Conservation (phyloP, 2,797 vertebrate species). For the Urosaurus nigricauda region DNA sequence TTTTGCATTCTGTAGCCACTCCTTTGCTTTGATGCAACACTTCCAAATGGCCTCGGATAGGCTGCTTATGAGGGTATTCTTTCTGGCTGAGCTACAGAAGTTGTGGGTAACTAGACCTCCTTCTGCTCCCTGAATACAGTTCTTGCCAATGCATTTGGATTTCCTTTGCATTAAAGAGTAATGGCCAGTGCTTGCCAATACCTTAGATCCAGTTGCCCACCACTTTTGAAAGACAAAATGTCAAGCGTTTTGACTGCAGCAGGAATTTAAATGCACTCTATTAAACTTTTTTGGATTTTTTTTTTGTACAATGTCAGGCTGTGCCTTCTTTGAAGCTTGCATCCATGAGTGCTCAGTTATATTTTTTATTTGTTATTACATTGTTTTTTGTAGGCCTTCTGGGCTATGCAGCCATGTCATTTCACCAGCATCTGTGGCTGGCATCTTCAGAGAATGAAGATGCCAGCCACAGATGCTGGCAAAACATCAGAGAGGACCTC, state of each 20-base stretch:
- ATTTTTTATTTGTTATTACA: neutral
- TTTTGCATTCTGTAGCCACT: slow-evolving; percentile 57
- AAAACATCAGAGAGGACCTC: too few species aligned
- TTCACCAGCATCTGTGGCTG: too few species aligned
- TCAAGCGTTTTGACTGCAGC: slow-evolving; percentile 57
- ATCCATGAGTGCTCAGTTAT: neutral
- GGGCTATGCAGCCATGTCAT: too few species aligned
- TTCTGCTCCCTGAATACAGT: neutral
- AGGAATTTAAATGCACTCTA: slow-evolving; percentile 47
- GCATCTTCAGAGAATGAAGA: too few species aligned
- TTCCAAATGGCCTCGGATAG: slow-evolving; percentile 66
- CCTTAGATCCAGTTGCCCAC: slow-evolving; percentile 55
- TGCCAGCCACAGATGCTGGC: too few species aligned
- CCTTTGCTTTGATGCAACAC: slow-evolving; percentile 72
- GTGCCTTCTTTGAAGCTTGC: neutral
- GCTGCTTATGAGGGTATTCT: slow-evolving; percentile 63
- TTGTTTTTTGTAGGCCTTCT: too few species aligned
- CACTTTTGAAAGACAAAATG: slow-evolving; percentile 54
- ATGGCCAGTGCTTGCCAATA: slow-evolving; percentile 64
- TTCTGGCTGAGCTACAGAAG: slow-evolving; percentile 57
- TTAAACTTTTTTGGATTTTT: slow-evolving; percentile 36
- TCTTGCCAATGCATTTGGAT: slow-evolving; percentile 66
- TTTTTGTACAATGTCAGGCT: neutral
- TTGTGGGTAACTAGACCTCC: slow-evolving; percentile 42
- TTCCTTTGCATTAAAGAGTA: slow-evolving; percentile 78